Evolutionary conservation across 2,113 vertebrate species (phyloP).

Genomic region (Lophochroa leadbeateri): DNA sequence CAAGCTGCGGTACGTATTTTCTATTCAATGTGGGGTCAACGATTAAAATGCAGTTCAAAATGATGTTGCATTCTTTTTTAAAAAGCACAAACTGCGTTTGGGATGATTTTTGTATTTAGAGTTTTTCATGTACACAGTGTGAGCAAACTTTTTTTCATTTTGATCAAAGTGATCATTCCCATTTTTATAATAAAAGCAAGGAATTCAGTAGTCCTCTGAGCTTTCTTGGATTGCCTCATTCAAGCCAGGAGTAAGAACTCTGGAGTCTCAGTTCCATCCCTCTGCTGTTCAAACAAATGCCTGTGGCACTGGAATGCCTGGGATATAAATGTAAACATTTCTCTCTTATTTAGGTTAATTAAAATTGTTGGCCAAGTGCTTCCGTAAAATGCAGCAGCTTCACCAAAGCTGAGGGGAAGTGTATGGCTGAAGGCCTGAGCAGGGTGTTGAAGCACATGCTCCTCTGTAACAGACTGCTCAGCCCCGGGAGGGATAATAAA

Average conservation of each 20-base stretch:
- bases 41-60: background rate
- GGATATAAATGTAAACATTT: background rate
- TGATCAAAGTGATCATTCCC: slow-evolving; percentile 79
- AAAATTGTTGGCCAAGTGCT: fast-evolving
- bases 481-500: fast-evolving
- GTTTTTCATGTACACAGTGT: slow-evolving; percentile 76
- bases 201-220: slow-evolving; percentile 51
- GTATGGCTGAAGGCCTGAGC: fast-evolving
- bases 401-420: fast-evolving
- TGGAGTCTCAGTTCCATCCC: fast-evolving
- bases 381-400: no score
- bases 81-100: slow-evolving; percentile 61
- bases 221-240: background rate
- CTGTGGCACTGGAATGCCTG: background rate
- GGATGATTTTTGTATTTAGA: slow-evolving; percentile 77
- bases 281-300: no score
- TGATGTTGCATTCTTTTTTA: slow-evolving; percentile 61
- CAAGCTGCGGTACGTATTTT: background rate
- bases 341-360: background rate
- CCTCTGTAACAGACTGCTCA: fast-evolving
- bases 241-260: fast-evolving
- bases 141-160: slow-evolving; percentile 74
- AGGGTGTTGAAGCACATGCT: fast-evolving
- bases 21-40: background rate
- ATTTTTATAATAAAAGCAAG: slow-evolving; percentile 82